Conservation (phyloP, 2,888 invertebrate genomes). For the Augiades crinisus region DNA sequence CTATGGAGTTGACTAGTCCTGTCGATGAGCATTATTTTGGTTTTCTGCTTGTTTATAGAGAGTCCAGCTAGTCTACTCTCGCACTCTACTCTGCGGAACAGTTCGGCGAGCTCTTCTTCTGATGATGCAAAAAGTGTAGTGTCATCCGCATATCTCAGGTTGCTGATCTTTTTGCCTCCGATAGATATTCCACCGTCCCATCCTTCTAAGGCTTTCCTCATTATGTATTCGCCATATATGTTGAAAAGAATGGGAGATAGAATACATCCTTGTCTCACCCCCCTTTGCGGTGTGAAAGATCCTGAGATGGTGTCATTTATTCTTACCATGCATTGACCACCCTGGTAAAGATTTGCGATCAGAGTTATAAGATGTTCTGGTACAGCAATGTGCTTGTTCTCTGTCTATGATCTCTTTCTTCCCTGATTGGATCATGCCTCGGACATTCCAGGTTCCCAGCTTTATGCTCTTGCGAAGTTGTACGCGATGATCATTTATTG, state of each 20-base stretch:
- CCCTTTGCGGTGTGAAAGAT: background rate
- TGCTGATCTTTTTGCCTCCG: no score
- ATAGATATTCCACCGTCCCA: no score
- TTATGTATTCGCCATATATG: no score
- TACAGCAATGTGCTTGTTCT: constrained; percentile 5
- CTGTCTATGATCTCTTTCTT: background rate
- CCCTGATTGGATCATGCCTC: background rate
- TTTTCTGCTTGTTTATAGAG: background rate
- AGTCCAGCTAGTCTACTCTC: background rate
- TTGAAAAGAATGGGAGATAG: constrained; percentile 1
- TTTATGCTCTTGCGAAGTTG: background rate
- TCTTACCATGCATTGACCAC: background rate
- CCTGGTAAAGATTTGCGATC: background rate
- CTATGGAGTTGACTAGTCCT: background rate
- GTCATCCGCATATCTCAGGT: constrained; percentile 1
- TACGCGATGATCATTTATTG: background rate
- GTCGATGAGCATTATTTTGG: background rate
- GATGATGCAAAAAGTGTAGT: background rate
- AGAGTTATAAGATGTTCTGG: background rate
- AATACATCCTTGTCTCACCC: constrained; percentile 1
- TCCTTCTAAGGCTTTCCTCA: no score
- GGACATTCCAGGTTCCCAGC: constrained; percentile 5
- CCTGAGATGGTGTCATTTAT: background rate
- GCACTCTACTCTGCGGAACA: background rate
- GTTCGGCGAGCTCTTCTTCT: background rate